Percentiles rank a stretch among this genome's conserved stretches.
phyloP scores from a whole-genome alignment of 2,113 vertebrate species.

The Alligator mississippiensis region DNA sequence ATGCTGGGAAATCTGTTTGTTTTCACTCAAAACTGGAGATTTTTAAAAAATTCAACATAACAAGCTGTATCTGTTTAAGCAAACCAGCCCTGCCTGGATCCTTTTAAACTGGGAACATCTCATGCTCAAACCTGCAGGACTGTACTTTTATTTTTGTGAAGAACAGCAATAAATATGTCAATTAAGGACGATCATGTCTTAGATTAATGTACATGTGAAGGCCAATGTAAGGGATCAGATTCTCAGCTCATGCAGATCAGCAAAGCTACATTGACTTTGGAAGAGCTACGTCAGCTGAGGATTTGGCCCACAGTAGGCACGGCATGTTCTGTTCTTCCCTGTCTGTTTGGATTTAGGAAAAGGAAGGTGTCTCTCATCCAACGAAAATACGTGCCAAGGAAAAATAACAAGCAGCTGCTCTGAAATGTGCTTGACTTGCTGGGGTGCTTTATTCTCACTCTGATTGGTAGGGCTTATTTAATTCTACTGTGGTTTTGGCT shows the following conservation, averaged over 20 bases:
- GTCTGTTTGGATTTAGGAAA: conserved; percentile 11
- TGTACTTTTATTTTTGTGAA: neutral
- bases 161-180: neutral
- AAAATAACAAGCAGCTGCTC: conserved; percentile 47
- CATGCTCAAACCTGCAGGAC: neutral
- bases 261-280: neutral
- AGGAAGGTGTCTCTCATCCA: conserved; percentile 38
- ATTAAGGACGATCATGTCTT: neutral
- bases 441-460: conserved; percentile 13
- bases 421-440: conserved; percentile 15
- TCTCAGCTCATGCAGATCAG: neutral
- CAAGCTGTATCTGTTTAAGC: neutral
- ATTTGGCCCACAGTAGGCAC: conserved; percentile 37
- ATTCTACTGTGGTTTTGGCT: conserved; percentile 30
- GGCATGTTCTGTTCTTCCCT: conserved; percentile 43
- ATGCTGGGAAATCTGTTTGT: neutral
- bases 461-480: conserved; percentile 2
- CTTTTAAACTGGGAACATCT: neutral
- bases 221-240: neutral
- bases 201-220: neutral
- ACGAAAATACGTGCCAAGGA: conserved; percentile 20
- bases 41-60: neutral
- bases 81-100: neutral
- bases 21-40: neutral
- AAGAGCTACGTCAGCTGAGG: conserved; percentile 1